Evolutionary conservation across 2,888 invertebrate species (phyloP).

Genomic region (Portevinia maculata): DNA sequence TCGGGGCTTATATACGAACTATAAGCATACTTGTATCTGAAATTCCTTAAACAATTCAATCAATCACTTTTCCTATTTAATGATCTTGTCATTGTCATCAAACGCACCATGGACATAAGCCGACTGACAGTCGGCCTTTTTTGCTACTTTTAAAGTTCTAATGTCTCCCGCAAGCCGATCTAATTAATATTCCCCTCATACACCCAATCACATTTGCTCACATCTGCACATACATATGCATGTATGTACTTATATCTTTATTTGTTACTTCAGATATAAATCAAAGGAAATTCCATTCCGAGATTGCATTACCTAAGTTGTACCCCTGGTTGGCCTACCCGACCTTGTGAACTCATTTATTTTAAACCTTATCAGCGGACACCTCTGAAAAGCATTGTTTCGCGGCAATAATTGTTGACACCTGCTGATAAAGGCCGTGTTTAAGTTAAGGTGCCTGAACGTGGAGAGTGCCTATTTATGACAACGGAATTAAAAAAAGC

Average conservation of each 20-base stretch:
- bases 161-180: constrained; percentile 22
- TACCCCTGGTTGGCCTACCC: too few relatives aligned
- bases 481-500: constrained; percentile 5
- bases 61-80: constrained; percentile 39
- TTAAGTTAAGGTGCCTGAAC: neutral
- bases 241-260: neutral
- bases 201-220: neutral
- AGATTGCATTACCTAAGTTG: neutral
- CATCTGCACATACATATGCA: too few relatives aligned
- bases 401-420: constrained; percentile 16
- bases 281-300: constrained; percentile 12
- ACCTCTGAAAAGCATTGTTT: constrained; percentile 18
- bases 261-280: neutral
- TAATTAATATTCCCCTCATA: constrained; percentile 37
- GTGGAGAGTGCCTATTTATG: constrained; percentile 4
- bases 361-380: constrained; percentile 6
- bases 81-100: constrained; percentile 32
- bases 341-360: too few relatives aligned
- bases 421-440: constrained; percentile 13
- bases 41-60: constrained; percentile 35
- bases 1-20: too few relatives aligned
- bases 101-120: neutral
- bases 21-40: neutral
- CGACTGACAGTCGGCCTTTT: neutral
- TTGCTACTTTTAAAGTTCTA: constrained; percentile 4